Conservation (phyloP, 1,140 invertebrate genomes). For the Conus betulinus region DNA sequence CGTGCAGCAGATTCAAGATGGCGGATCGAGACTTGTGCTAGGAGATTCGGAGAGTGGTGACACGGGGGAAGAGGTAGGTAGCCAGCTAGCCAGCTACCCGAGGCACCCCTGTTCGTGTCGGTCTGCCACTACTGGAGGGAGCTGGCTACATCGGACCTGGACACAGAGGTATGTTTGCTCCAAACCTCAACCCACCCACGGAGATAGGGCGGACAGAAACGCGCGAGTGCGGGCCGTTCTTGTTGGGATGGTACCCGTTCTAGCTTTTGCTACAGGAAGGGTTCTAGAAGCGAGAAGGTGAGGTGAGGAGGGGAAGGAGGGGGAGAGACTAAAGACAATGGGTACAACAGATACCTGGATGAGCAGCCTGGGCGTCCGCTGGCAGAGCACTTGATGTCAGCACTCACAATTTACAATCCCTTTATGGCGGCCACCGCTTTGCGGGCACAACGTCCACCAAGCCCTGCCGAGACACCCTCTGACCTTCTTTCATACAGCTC, state of each 20-base stretch:
- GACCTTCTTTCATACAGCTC: conserved; percentile 7
- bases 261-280: no score
- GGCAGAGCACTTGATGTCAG: conserved; percentile 1
- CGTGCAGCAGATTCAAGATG: conserved; percentile 18
- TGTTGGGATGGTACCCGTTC: no score
- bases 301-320: no score
- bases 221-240: neutral
- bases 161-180: neutral
- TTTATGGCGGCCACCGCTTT: neutral
- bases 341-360: conserved; percentile 9
- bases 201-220: neutral
- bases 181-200: neutral
- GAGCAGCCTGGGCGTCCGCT: neutral
- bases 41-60: neutral
- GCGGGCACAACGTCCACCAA: neutral
- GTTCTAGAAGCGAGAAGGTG: neutral
- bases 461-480: neutral
- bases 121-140: neutral
- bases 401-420: conserved; percentile 20
- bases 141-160: neutral
- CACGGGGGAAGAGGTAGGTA: no score
- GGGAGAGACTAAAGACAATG: neutral
- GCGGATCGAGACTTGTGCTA: neutral
- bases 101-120: neutral
- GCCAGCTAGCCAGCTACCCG: neutral